A percentile compares a stretch with the other conserved stretches of the same genome.
These are phyloP conservation scores for Thelaira solivaga DNA, from an alignment of 2,888 invertebrate species.

Conservation along the genomic window DNA sequence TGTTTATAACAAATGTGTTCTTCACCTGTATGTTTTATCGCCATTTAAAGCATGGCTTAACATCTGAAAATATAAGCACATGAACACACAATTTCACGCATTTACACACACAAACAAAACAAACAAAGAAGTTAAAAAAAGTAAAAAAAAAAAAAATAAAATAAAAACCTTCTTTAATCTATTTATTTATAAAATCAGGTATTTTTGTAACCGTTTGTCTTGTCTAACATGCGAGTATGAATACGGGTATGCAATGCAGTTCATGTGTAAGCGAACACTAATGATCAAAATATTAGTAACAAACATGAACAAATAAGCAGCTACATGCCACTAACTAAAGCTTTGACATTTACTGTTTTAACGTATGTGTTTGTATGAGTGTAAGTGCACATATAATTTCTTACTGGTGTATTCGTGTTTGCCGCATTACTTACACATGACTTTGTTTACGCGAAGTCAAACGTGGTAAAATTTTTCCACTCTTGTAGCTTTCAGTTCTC, in stretches of 20 bases:
- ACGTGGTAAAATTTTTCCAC: conserved; percentile 57
- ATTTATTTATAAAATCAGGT: conserved; percentile 46
- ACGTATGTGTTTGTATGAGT: background rate
- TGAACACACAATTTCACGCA: conserved; percentile 4
- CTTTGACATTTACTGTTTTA: background rate
- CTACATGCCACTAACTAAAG: no score
- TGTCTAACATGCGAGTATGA: background rate
- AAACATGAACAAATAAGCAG: no score
- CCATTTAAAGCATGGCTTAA: conserved; percentile 41
- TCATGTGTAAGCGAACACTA: no score
- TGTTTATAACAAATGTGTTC: conserved; percentile 2
- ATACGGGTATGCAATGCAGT: no score
- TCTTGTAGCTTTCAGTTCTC: conserved; percentile 40
- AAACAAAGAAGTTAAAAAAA: conserved; percentile 20
- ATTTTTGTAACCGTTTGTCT: conserved; percentile 36
- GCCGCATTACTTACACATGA: conserved; percentile 59
- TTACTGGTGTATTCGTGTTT: conserved; percentile 27
- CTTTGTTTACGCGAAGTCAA: conserved; percentile 59
- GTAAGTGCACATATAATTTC: background rate
- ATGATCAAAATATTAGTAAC: background rate
- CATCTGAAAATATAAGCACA: conserved; percentile 35
- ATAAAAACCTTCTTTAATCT: conserved; percentile 20
- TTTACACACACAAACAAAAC: conserved; percentile 5
- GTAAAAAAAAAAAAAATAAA: background rate
- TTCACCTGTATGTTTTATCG: conserved; percentile 42